Conservation (phyloP, 2,113 vertebrate genomes). For the Etheostoma cragini region DNA sequence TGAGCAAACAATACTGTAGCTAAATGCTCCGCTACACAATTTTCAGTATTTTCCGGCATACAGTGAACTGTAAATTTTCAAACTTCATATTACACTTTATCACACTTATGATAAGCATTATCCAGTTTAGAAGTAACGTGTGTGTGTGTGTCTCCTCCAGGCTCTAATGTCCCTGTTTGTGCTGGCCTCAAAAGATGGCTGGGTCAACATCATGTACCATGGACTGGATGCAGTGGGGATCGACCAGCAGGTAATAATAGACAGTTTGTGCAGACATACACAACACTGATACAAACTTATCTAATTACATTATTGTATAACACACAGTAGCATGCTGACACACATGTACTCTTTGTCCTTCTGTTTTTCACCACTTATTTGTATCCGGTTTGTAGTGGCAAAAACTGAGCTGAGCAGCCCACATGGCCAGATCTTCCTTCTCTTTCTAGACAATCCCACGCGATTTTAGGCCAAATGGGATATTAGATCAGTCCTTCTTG, state of each 20-base stretch:
- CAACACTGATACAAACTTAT: background rate
- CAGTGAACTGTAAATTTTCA: background rate
- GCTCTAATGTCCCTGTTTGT: constrained; percentile 95
- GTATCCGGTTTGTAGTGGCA: background rate
- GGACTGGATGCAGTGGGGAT: constrained; percentile 94
- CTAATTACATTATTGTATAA: too few relatives aligned
- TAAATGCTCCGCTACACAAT: background rate
- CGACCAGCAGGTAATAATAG: constrained; percentile 89
- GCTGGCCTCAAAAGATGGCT: constrained; percentile 94
- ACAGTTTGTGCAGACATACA: background rate
- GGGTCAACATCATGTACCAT: constrained; percentile 98
- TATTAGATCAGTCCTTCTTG: constrained; percentile 7
- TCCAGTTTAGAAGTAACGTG: background rate
- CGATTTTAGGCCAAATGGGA: constrained; percentile 22
- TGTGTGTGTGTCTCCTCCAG: constrained; percentile 68
- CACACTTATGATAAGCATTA: background rate
- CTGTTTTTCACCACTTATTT: background rate
- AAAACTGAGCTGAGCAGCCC: background rate
- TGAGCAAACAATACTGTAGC: background rate
- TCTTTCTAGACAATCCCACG: constrained; percentile 14
- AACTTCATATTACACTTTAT: background rate
- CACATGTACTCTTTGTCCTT: too few relatives aligned
- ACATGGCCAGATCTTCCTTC: background rate
- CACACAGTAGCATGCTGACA: background rate
- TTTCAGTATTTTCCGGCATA: background rate